Conservation (phyloP, 2,113 vertebrate species). For the Rhinolophus sinicus region DNA sequence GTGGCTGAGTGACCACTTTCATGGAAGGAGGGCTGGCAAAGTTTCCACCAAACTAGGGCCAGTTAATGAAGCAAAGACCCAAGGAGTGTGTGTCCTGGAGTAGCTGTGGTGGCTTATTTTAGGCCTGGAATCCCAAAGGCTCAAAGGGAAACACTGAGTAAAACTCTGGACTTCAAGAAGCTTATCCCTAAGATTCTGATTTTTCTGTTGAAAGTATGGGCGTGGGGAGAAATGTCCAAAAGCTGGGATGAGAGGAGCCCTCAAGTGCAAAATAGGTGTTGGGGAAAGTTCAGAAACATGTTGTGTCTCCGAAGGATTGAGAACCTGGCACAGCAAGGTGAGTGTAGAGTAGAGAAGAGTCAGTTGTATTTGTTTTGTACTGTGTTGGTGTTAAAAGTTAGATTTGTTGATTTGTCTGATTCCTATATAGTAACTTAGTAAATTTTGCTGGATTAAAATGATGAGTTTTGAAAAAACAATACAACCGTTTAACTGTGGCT, state of each 20-base stretch:
- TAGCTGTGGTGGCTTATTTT: background rate
- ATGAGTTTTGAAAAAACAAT: background rate
- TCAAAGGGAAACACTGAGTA: background rate
- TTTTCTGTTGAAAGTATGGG: background rate
- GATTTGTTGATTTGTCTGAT: background rate
- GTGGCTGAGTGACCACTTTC: background rate
- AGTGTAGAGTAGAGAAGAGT: background rate
- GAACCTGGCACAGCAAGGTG: background rate
- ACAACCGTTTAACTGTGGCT: background rate
- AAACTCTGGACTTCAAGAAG: background rate
- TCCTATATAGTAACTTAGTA: background rate
- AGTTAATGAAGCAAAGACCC: slow-evolving; percentile 2
- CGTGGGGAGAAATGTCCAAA: background rate
- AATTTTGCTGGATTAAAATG: background rate
- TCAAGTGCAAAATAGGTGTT: background rate
- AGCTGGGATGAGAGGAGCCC: background rate
- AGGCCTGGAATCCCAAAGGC: background rate
- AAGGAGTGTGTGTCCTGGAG: background rate
- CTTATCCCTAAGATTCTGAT: background rate
- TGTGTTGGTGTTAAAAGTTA: background rate
- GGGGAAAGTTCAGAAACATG: background rate
- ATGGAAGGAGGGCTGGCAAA: background rate
- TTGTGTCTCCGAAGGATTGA: background rate
- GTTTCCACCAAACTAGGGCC: slow-evolving; percentile 5
- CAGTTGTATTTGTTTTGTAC: background rate